Base-by-base conservation (phyloP, 2,113 vertebrate genomes). In the Elgaria multicarinata region DNA sequence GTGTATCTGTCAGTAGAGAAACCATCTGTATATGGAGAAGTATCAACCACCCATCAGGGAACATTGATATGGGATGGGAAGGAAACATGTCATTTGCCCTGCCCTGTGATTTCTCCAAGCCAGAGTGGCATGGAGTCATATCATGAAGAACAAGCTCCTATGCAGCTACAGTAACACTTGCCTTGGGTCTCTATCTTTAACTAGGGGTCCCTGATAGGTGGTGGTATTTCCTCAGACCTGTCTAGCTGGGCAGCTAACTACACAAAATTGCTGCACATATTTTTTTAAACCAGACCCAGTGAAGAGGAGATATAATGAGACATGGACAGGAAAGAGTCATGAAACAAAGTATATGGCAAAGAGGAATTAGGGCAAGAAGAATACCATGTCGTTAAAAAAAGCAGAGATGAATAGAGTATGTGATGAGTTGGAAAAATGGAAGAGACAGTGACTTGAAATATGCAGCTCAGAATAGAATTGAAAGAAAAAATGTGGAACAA, bases 401-500 rank as follows among this genome's bases (percentile, higher is more conserved):
- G 20, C 44, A 67, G 5, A 67, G 36, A 89, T 64, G 55, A 83
- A 83, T 42, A 75, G 81, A 83, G 44, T 44, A 83, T 75, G 16
- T 18, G 58, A 64, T 83, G 44, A 83, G 10, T 53, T 89, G 79
- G 79, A 31, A 33, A 64, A 83, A 64, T 66, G 87, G 64, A 87
- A 87, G 50, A 69, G n/a, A 77, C 72, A 89, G n/a, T 76, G 81
- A 36, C 44, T 84, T 89, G 82, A 84, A 66, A 5, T 66, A 66
- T 31, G 31, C 36, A 46, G 33, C 71, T 89, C 67, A 89, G 62
- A 83, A 76, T 50, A 89, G 55, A 83, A 77, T 33, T 36, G 53
- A 53, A 76, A 20, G 46, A 28, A 75, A 58, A 75, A n/a, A 66
- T 67, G 62, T 42, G 39, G 33, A 75, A 75, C 36, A 80, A 76